A percentile compares a stretch with the other conserved stretches of the same genome.
These are phyloP conservation scores for Tachina grossa DNA, from an alignment of 2,888 invertebrate species.

Conservation along the genomic window DNA sequence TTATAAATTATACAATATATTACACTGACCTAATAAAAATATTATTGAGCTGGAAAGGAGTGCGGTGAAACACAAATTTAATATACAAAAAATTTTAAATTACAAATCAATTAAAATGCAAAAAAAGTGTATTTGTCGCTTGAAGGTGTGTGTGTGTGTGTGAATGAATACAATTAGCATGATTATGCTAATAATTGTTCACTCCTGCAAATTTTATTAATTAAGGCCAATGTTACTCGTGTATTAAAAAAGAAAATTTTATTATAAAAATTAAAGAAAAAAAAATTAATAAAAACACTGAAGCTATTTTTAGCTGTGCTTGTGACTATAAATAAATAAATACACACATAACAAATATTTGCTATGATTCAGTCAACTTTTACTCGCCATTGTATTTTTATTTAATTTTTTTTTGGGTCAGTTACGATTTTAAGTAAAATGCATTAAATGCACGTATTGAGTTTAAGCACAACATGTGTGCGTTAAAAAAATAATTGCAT, in stretches of 20 bases:
- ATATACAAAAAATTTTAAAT: not conserved
- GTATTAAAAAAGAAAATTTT: not conserved
- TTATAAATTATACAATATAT: not conserved
- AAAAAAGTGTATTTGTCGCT: not conserved
- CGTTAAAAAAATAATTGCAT: conserved; percentile 7
- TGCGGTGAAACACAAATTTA: not conserved
- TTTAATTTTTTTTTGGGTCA: conserved; percentile 56
- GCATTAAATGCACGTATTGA: not conserved
- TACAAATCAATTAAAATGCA: not conserved
- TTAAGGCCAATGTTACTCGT: not conserved
- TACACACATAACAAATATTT: conserved; percentile 44
- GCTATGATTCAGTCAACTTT: conserved; percentile 26
- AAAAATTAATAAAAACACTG: not conserved
- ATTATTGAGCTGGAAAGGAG: conserved; percentile 39
- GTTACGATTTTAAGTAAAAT: conserved; percentile 10
- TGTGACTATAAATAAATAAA: conserved; percentile 28
- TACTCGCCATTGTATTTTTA: not conserved
- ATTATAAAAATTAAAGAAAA: not conserved
- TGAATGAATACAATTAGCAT: not conserved
- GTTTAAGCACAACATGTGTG: not conserved
- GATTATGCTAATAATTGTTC: conserved; percentile 10
- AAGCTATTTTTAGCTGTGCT: conserved; percentile 31
- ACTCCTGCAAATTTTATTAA: not conserved
- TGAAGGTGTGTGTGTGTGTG: not conserved
- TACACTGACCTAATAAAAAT: conserved; percentile 53